Percentiles rank a stretch among this genome's conserved stretches.
These are phyloP conservation scores for Caradrina clavipalpis DNA, from an alignment of 2,888 invertebrate species.

Conservation along the genomic window DNA sequence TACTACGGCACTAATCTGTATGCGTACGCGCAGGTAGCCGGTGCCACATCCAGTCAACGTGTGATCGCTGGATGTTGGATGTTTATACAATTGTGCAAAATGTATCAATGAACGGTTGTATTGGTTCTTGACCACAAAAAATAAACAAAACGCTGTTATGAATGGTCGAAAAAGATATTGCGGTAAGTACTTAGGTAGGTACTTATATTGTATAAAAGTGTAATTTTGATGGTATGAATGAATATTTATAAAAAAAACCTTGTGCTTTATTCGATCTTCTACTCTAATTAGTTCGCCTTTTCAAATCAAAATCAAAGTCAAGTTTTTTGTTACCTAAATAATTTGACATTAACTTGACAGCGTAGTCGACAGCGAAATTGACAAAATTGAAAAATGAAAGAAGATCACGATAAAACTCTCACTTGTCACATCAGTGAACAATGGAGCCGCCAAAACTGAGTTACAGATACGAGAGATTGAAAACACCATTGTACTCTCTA, in stretches of 20 bases:
- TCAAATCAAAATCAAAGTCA: not conserved
- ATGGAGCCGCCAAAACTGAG: conserved; percentile 23
- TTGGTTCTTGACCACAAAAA: conserved; percentile 12
- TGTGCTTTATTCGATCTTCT: not conserved
- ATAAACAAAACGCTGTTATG: not conserved
- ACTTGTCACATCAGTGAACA: conserved; percentile 42
- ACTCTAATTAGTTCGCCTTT: not conserved
- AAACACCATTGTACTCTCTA: conserved; percentile 61
- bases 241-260: not conserved
- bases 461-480: conserved; percentile 50
- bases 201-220: not conserved
- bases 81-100: conserved; percentile 29
- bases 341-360: not conserved
- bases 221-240: not conserved
- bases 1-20: conserved; percentile 76
- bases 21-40: conserved; percentile 73
- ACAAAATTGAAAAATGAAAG: not conserved
- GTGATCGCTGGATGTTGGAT: conserved; percentile 2
- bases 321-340: not conserved
- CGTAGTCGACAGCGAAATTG: not conserved
- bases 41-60: conserved; percentile 33
- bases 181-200: too few species aligned
- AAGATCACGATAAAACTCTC: conserved; percentile 8
- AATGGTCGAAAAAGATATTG: not conserved
- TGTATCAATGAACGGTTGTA: conserved; percentile 22